A percentile compares a stretch with the other conserved stretches of the same genome.
Conservation (phyloP, 2,113 vertebrate species). For the Psilopogon haemacephalus region DNA sequence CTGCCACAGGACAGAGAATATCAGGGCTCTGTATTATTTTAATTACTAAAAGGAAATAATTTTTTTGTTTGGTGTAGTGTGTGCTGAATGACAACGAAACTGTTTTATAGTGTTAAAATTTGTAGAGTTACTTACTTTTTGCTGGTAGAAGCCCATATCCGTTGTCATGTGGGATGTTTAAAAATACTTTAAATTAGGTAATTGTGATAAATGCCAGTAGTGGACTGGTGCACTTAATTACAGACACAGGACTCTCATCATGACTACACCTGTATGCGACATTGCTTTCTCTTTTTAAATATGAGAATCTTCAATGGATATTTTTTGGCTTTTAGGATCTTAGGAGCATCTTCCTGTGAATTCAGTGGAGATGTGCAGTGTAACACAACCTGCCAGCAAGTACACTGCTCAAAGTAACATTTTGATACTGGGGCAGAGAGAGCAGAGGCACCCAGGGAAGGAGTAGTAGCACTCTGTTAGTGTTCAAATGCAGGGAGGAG, state of each 20-base stretch:
- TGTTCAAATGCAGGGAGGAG: background rate
- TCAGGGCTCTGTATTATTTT: background rate
- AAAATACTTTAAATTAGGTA: background rate
- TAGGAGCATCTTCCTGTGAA: background rate
- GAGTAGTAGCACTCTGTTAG: background rate
- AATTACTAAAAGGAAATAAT: background rate
- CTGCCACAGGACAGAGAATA: background rate
- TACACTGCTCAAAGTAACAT: background rate
- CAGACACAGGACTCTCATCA: background rate
- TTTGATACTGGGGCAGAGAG: background rate
- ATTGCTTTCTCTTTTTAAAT: background rate
- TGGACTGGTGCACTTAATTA: background rate
- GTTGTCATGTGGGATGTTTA: background rate
- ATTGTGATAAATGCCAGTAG: background rate
- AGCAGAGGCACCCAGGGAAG: accelerated
- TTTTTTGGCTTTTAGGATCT: background rate
- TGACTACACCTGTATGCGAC: background rate
- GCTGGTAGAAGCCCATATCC: background rate
- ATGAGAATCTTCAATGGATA: background rate
- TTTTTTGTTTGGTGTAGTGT: background rate
- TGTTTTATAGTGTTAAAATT: background rate
- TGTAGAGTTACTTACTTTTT: background rate
- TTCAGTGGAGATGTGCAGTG: background rate
- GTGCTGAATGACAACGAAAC: background rate
- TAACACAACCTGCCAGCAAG: background rate